phyloP scores from a whole-genome alignment of 2,888 invertebrate genomes.

The Gisinianus flammeolus region DNA sequence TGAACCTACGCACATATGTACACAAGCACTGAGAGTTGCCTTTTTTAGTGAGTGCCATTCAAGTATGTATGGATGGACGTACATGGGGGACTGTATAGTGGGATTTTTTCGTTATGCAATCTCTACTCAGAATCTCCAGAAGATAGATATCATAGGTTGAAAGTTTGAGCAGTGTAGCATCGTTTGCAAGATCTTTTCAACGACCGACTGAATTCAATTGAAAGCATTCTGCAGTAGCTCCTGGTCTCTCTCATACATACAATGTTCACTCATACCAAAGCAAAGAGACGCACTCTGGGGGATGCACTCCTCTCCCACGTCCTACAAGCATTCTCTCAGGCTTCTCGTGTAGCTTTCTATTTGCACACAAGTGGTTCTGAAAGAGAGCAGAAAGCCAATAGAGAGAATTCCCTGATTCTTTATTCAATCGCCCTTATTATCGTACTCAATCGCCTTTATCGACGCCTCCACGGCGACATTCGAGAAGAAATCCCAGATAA shows the following conservation, averaged over 20 bases:
- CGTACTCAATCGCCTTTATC: conserved; percentile 7
- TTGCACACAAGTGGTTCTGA: neutral
- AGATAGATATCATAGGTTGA: conserved; percentile 9
- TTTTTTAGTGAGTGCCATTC: neutral
- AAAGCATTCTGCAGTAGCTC: neutral
- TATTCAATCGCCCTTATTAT: conserved; percentile 12
- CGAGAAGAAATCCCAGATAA: too few species aligned
- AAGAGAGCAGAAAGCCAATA: neutral
- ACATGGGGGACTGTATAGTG: neutral
- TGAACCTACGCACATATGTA: neutral
- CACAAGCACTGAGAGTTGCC: neutral
- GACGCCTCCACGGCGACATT: neutral
- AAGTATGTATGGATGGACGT: neutral
- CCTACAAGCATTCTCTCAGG: neutral
- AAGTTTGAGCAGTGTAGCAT: conserved; percentile 1
- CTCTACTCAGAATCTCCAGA: neutral
- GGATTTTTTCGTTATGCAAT: neutral
- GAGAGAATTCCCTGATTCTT: conserved; percentile 1
- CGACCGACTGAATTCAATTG: conserved; percentile 16
- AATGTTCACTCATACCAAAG: conserved; percentile 1
- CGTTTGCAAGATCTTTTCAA: neutral
- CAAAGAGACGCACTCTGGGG: neutral
- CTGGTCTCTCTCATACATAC: conserved; percentile 2
- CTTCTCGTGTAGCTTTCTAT: neutral
- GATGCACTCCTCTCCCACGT: neutral